Evolutionary conservation across 2,113 vertebrate species (phyloP).

Genomic region (Indicator maculatus): DNA sequence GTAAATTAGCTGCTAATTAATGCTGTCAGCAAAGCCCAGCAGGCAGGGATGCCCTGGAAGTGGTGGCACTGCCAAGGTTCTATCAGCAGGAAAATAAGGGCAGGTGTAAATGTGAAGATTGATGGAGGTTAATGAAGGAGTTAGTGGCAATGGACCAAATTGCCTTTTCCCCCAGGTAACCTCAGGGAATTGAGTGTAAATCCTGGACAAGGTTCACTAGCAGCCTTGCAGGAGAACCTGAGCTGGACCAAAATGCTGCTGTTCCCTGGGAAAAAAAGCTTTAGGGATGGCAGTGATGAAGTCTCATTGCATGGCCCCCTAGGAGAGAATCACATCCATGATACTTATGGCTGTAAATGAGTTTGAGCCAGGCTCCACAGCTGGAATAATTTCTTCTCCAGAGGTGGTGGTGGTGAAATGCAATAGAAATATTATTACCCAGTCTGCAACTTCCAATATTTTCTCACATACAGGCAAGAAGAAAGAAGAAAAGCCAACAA

Average conservation of each 20-base stretch:
- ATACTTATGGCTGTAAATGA: background rate
- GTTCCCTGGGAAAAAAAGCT: background rate
- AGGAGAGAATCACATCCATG: background rate
- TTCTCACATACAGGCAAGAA: background rate
- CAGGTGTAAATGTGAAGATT: background rate
- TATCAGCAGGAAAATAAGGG: background rate
- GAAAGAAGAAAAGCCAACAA: background rate
- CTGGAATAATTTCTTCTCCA: background rate
- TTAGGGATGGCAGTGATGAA: background rate
- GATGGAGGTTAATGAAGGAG: background rate
- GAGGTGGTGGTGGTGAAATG: background rate
- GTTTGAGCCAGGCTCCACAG: background rate
- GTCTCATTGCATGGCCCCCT: background rate
- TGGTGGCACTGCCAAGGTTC: background rate
- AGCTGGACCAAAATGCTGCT: background rate
- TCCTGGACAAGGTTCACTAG: background rate
- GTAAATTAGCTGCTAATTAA: conserved; percentile 42
- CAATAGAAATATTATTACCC: background rate
- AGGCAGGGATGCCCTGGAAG: background rate
- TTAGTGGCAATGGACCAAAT: background rate
- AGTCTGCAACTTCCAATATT: background rate
- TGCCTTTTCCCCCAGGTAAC: background rate
- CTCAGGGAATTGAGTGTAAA: background rate
- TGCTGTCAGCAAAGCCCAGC: conserved; percentile 6
- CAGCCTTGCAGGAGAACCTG: background rate